Conservation (phyloP, 30 jellyfish, hydroid and myxozoan species). For the Hydractinia echinata region DNA sequence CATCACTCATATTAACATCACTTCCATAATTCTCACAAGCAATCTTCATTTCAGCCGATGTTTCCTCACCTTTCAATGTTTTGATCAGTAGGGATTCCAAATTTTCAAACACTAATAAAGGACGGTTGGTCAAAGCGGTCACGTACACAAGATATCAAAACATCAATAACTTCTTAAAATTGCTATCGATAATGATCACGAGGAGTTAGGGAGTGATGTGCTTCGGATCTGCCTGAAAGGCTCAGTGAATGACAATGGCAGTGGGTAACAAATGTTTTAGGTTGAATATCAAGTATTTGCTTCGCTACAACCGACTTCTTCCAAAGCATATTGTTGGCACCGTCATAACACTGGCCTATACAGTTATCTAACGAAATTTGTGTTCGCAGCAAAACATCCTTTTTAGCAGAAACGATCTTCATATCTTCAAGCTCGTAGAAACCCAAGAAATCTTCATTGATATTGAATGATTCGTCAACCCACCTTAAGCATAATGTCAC, state of each 20-base stretch:
- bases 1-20: slow-evolving; percentile 3
- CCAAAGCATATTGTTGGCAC: slow-evolving; percentile 68
- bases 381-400: slow-evolving; percentile 43
- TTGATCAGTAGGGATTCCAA: slow-evolving; percentile 34
- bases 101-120: slow-evolving; percentile 23
- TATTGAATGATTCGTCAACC: slow-evolving; percentile 33
- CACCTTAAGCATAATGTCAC: slow-evolving; percentile 42
- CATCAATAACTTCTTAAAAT: slow-evolving; percentile 28
- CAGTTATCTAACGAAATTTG: slow-evolving; percentile 51
- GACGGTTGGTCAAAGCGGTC: slow-evolving; percentile 43
- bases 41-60: slow-evolving; percentile 30
- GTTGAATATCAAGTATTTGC: slow-evolving; percentile 40
- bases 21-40: slow-evolving; percentile 23
- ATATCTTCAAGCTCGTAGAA: slow-evolving; percentile 40
- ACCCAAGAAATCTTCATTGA: slow-evolving; percentile 53
- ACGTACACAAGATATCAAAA: slow-evolving; percentile 25
- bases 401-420: slow-evolving; percentile 41
- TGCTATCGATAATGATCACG: slow-evolving; percentile 33
- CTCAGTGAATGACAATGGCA: slow-evolving; percentile 65
- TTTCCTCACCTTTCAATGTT: slow-evolving; percentile 42
- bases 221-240: slow-evolving; percentile 42
- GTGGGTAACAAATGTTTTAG: slow-evolving; percentile 53
- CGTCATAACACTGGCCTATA: slow-evolving; percentile 60
- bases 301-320: slow-evolving; percentile 52
- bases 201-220: slow-evolving; percentile 22